Evolutionary conservation across 92 coral and sea anemone species (phyloP), one percentile per base, ranked within the genome.

Genomic region (Actinostola sp.): DNA sequence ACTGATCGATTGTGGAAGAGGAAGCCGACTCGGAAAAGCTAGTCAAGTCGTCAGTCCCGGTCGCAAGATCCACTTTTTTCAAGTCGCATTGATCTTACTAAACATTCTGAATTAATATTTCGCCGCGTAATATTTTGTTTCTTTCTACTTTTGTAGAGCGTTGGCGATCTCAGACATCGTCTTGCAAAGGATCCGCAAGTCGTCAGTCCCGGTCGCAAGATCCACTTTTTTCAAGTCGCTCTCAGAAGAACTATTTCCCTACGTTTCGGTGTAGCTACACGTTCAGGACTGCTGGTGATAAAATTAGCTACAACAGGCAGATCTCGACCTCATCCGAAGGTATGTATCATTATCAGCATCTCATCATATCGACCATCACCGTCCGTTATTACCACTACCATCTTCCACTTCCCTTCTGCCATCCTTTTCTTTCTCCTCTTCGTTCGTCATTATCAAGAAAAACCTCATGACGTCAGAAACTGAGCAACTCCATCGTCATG

Each of bases 221-320:
- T 28, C 36, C 34, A 34, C 44, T 44, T 27, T 39, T 69, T 21
- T 35, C 41, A 10, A 72, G 43, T 19, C 59, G 72, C 10, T 57
- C 63, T 4, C 33, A 11, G 4, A 54, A 54, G 61, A 54, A 23
- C 31, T 29, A 54, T 3, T 21, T 30, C 19, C 67, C 88, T 0
- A 52, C 80, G 33, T 91, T 88, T 65, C 91, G 98, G 26, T 91
- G 97, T 54, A 86, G 93, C 50, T 94, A 94, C 68, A 71, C 89
- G 11, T 85, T 92, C 72, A 89, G 78, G 49, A 73, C 77, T 54
- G 56, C 85, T 15, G 92, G 96, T 8, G 98, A 94, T 34, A 91
- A 80, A 19, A 82, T 82, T 25, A 85, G 85, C 51, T 91, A 91
- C 71, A 88, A 89, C 56, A 70, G 95, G 66, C 79, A 73, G 26